These are phyloP conservation scores for Phoenoteleia sp. DNA, from an alignment of 2,888 invertebrate species.

Conservation along the genomic window DNA sequence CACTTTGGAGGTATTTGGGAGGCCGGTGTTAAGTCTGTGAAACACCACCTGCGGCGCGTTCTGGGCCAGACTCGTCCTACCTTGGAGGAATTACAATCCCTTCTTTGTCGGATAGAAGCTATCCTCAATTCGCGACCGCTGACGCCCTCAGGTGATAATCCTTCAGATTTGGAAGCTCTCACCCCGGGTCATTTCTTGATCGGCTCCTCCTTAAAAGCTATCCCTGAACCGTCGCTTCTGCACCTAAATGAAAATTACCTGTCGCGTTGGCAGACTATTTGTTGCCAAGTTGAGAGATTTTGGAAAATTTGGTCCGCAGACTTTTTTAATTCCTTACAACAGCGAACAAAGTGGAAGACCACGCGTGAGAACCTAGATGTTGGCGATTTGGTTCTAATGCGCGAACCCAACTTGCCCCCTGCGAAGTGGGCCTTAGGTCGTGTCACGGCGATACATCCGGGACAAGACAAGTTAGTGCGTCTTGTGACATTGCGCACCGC, in stretches of 20 bases:
- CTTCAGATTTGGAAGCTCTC: conserved; percentile 51
- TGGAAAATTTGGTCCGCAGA: conserved; percentile 74
- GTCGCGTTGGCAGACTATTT: conserved; percentile 70
- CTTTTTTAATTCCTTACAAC: conserved; percentile 73
- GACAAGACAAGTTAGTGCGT: neutral
- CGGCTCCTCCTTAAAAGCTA: conserved; percentile 58
- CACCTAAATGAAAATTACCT: conserved; percentile 60
- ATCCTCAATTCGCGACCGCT: conserved; percentile 65
- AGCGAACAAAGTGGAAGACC: conserved; percentile 70
- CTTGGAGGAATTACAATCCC: neutral
- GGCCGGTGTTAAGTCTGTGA: conserved; percentile 1
- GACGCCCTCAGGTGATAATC: conserved; percentile 37
- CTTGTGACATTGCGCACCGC: neutral
- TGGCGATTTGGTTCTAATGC: neutral
- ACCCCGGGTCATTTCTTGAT: conserved; percentile 75
- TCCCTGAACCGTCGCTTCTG: conserved; percentile 68
- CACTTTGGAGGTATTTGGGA: no score
- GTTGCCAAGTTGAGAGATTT: conserved; percentile 60
- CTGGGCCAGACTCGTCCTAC: neutral
- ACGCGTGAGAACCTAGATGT: neutral
- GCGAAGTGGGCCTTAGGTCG: conserved; percentile 19
- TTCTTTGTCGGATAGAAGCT: conserved; percentile 58
- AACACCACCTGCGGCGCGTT: conserved; percentile 13
- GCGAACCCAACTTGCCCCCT: neutral
- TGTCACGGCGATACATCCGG: neutral